A percentile compares a stretch with the other conserved stretches of the same genome.
Evolutionary conservation across 2,888 invertebrate genomes (phyloP).

Genomic region (Eilema griseolum): DNA sequence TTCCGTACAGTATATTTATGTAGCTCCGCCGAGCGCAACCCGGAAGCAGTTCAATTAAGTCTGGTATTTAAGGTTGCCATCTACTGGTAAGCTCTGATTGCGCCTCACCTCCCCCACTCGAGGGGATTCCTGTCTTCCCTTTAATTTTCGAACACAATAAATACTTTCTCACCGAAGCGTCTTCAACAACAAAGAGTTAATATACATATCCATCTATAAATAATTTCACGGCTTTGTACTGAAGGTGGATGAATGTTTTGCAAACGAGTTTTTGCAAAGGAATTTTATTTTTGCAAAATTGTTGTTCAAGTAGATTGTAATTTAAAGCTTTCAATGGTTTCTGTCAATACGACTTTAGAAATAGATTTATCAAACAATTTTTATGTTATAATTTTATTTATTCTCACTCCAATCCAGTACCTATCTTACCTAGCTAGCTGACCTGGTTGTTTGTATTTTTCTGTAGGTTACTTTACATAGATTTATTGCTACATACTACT

Average conservation of each 20-base stretch:
- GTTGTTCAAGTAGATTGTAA: no score
- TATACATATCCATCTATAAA: slow-evolving; percentile 33
- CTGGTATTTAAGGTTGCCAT: slow-evolving; percentile 85
- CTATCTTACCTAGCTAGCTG: no score
- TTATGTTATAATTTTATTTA: no score
- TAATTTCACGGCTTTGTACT: slow-evolving; percentile 31
- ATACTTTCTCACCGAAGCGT: slow-evolving; percentile 72
- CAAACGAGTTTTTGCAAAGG: neutral
- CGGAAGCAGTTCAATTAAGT: slow-evolving; percentile 86
- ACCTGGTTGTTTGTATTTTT: no score
- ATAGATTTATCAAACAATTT: no score
- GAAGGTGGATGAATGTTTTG: neutral
- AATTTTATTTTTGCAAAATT: neutral
- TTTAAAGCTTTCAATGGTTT: neutral
- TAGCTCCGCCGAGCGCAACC: slow-evolving; percentile 71
- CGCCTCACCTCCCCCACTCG: slow-evolving; percentile 67
- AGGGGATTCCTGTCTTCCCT: slow-evolving; percentile 77
- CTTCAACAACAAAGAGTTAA: slow-evolving; percentile 62
- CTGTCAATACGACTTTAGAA: no score
- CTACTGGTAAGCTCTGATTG: slow-evolving; percentile 83
- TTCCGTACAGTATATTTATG: slow-evolving; percentile 81
- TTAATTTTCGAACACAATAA: slow-evolving; percentile 85
- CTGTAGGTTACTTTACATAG: no score
- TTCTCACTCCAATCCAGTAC: no score
- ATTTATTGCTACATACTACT: no score